Percentiles rank a stretch among this genome's conserved stretches.
Evolutionary conservation across 2,113 vertebrate species (phyloP).

Genomic region (Bos javanicus): DNA sequence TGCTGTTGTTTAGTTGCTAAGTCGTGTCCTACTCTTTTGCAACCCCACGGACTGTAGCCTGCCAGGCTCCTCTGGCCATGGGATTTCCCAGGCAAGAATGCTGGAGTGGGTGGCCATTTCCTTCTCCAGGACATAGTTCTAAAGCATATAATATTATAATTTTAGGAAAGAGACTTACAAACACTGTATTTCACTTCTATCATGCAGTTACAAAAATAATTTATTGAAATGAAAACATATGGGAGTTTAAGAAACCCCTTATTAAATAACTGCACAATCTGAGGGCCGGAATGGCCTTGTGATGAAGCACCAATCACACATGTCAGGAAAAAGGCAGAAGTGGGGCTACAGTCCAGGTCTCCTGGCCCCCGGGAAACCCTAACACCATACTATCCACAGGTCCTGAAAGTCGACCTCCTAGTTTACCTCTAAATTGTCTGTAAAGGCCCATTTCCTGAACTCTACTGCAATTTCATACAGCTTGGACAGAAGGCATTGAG

Average conservation of each 20-base stretch:
- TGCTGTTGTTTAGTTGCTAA: not conserved
- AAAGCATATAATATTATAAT: not conserved
- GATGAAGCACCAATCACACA: not conserved
- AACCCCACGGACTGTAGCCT: not conserved
- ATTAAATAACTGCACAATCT: not conserved
- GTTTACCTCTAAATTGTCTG: not conserved
- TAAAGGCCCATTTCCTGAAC: not conserved
- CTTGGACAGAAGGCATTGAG: not conserved
- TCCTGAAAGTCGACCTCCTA: not conserved
- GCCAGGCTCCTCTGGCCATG: not conserved
- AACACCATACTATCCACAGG: not conserved
- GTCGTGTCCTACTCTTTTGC: not conserved
- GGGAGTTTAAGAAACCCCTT: not conserved
- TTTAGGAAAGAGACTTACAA: not conserved
- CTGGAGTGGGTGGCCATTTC: not conserved
- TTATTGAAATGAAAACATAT: not conserved
- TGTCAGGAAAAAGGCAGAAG: not conserved
- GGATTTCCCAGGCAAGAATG: not conserved
- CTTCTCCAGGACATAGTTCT: not conserved
- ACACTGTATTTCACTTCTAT: not conserved
- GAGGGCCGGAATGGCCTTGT: not conserved
- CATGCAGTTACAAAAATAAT: not conserved
- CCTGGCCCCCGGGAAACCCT: not conserved
- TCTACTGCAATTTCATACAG: not conserved
- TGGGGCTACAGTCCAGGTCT: not conserved